Evolutionary conservation across 1,140 invertebrate genomes (phyloP).

Genomic region (Zaprionus inermis): DNA sequence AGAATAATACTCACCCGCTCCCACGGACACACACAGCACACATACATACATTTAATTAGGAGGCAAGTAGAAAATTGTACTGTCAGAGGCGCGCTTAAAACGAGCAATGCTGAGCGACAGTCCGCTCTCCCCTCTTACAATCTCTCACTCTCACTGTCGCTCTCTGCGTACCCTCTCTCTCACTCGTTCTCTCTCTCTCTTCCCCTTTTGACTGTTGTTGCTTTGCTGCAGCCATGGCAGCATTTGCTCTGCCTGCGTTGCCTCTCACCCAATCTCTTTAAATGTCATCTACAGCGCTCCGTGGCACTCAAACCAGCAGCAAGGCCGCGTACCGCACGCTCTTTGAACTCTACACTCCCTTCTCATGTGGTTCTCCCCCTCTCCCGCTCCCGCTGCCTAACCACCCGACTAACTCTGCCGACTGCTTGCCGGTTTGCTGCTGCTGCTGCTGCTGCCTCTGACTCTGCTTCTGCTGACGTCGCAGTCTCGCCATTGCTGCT

Average conservation of each 20-base stretch:
- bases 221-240: neutral
- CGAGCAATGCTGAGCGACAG: slow-evolving; percentile 38
- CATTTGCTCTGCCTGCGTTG: slow-evolving; percentile 14
- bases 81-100: slow-evolving; percentile 55
- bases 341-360: slow-evolving; percentile 59
- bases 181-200: neutral
- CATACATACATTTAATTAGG: slow-evolving; percentile 67
- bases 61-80: slow-evolving; percentile 47
- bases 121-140: slow-evolving; percentile 28
- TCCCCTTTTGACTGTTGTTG: too few relatives aligned
- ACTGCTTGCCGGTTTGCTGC: neutral
- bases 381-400: neutral
- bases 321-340: slow-evolving; percentile 44
- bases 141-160: neutral
- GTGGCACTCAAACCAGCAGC: slow-evolving; percentile 44
- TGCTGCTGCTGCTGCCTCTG: neutral
- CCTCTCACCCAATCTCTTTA: slow-evolving; percentile 62
- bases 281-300: slow-evolving; percentile 45
- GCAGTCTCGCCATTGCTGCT: slow-evolving; percentile 27
- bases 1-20: slow-evolving; percentile 10
- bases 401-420: neutral
- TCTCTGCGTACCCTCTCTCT: neutral
- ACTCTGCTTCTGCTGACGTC: slow-evolving; percentile 24
- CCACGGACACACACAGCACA: slow-evolving; percentile 24
- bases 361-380: slow-evolving; percentile 12